Evolutionary conservation across 2,113 vertebrate genomes (phyloP).

Genomic region (Corydoras sp.): DNA sequence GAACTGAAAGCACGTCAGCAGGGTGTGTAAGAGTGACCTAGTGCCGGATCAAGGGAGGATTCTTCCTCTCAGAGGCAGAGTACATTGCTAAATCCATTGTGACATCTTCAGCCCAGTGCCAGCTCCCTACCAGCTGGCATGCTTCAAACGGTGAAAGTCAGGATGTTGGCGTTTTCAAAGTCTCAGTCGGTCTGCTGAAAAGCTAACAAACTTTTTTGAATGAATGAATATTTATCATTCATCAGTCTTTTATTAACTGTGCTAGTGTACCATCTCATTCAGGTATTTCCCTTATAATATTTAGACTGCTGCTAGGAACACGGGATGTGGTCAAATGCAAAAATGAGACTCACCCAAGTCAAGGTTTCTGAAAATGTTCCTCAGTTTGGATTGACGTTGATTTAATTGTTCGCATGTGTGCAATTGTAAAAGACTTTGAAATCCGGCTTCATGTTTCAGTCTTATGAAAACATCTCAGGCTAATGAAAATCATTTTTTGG

Average conservation of each 20-base stretch:
- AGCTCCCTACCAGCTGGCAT: conserved; percentile 5
- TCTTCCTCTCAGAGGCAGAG: neutral
- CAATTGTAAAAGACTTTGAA: conserved; percentile 10
- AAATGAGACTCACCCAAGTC: too few relatives aligned
- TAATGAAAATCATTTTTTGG: too few relatives aligned
- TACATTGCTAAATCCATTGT: neutral
- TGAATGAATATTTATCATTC: neutral
- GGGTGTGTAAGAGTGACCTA: conserved; percentile 2
- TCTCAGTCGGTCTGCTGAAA: conserved; percentile 32
- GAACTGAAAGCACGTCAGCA: neutral
- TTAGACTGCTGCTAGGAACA: conserved; percentile 39
- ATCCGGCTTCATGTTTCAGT: neutral
- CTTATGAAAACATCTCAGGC: neutral
- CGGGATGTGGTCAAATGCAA: conserved; percentile 48
- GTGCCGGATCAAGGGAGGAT: neutral
- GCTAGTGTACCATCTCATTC: conserved; percentile 41
- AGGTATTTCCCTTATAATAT: conserved; percentile 43
- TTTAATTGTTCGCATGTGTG: conserved; percentile 32
- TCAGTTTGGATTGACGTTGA: conserved; percentile 7
- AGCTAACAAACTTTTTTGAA: too few relatives aligned
- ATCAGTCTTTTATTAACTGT: conserved; percentile 44
- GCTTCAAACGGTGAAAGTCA: conserved; percentile 32
- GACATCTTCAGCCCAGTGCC: conserved; percentile 11
- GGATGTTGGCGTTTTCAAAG: conserved; percentile 50
- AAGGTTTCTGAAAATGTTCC: conserved; percentile 5